Percentiles rank a stretch among this genome's conserved stretches.
phyloP scores from a whole-genome alignment of 1,140 invertebrate species.

The Drosophila lini region DNA sequence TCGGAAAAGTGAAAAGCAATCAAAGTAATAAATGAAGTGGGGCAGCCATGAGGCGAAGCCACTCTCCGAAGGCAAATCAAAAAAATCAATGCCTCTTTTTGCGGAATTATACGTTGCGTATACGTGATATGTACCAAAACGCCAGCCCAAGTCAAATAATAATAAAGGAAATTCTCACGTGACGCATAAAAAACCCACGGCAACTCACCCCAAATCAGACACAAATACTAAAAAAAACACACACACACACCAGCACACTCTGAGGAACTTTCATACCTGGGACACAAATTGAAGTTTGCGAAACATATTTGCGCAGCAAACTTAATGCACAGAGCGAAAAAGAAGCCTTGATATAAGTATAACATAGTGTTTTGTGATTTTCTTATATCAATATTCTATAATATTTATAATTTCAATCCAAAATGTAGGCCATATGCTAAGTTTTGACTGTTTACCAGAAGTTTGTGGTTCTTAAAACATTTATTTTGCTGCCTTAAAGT shows the following conservation, averaged over 20 bases:
- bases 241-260: constrained; percentile 23
- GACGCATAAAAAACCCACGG: constrained; percentile 69
- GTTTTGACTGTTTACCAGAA: background rate
- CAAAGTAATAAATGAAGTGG: constrained; percentile 49
- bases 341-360: background rate
- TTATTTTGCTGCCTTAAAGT: background rate
- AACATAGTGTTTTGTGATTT: too few species aligned
- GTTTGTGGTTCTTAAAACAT: background rate
- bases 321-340: constrained; percentile 9
- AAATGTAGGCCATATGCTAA: background rate
- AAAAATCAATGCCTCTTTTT: constrained; percentile 74
- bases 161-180: constrained; percentile 82
- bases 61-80: constrained; percentile 31
- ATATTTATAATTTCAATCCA: background rate
- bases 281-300: constrained; percentile 52
- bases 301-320: constrained; percentile 53
- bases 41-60: constrained; percentile 1
- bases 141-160: constrained; percentile 68
- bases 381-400: background rate
- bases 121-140: constrained; percentile 67
- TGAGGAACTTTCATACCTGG: constrained; percentile 30
- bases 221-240: constrained; percentile 17
- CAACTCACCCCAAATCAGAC: constrained; percentile 24
- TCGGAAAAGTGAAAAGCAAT: constrained; percentile 52
- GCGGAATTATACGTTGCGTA: constrained; percentile 62